Conservation (phyloP, 2,888 invertebrate species). For the Zootermopsis nevadensis region DNA sequence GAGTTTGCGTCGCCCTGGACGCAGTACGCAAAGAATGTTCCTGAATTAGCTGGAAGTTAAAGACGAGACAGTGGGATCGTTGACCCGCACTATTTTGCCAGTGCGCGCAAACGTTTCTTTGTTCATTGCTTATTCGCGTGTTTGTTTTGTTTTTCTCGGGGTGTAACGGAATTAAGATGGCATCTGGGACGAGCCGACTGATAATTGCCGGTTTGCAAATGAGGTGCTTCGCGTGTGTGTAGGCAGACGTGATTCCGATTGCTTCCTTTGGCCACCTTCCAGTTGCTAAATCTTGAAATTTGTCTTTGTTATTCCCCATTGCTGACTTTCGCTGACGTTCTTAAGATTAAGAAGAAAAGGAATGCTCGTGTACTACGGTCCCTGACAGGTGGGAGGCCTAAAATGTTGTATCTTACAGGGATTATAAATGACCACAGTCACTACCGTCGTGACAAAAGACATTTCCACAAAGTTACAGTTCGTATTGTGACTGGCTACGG, state of each 20-base stretch:
- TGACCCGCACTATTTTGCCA: not conserved
- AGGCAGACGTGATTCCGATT: not conserved
- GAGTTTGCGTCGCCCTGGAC: too few species aligned
- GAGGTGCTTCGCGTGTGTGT: not conserved
- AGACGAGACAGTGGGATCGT: not conserved
- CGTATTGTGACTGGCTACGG: too few species aligned
- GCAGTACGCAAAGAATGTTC: not conserved
- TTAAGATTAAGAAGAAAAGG: not conserved
- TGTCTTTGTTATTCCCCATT: not conserved
- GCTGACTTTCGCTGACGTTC: not conserved
- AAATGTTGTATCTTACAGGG: too few species aligned
- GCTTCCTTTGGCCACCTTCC: constrained; percentile 1
- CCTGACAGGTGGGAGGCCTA: too few species aligned
- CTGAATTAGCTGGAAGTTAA: not conserved
- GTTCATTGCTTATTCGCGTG: constrained; percentile 13
- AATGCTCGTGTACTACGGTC: too few species aligned
- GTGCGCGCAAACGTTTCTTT: not conserved
- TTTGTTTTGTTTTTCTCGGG: not conserved
- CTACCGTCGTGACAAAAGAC: too few species aligned
- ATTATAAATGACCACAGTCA: too few species aligned
- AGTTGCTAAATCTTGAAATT: not conserved
- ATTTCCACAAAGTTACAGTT: too few species aligned
- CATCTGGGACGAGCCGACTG: not conserved
- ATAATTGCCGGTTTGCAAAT: not conserved
- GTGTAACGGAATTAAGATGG: not conserved